phyloP scores from a whole-genome alignment of 2,888 invertebrate species.

The Rhagophthalmus giganteus region DNA sequence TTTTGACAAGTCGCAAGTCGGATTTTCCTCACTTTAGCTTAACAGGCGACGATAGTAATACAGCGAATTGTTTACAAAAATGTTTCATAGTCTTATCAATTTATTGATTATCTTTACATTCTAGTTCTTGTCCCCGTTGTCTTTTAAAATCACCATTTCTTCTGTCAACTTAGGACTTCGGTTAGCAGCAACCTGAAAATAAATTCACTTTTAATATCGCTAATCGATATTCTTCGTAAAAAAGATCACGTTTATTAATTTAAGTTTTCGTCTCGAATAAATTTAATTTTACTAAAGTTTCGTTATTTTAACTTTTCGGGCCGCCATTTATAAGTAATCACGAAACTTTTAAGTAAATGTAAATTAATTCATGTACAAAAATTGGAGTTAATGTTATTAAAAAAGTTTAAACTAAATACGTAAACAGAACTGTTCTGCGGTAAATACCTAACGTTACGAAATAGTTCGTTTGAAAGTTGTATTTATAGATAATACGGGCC shows the following conservation, averaged over 20 bases:
- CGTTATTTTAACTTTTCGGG: no score
- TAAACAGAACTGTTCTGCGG: neutral
- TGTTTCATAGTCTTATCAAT: slow-evolving; percentile 15
- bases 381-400: slow-evolving; percentile 8
- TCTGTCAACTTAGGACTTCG: neutral
- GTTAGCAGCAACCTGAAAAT: slow-evolving; percentile 20
- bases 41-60: slow-evolving; percentile 2
- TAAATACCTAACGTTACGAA: no score
- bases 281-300: no score
- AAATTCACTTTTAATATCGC: neutral
- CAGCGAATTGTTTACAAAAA: slow-evolving; percentile 15
- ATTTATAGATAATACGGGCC: no score
- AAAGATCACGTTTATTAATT: no score
- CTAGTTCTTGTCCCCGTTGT: slow-evolving; percentile 4
- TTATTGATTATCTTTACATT: slow-evolving; percentile 19
- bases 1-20: neutral
- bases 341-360: slow-evolving; percentile 6
- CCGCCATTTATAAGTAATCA: neutral
- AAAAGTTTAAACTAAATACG: slow-evolving; percentile 9
- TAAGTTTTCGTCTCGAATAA: no score
- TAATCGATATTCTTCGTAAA: no score
- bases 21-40: slow-evolving; percentile 14
- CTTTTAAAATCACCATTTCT: neutral
- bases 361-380: slow-evolving; percentile 10
- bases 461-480: no score